Conservation (phyloP, 2,888 invertebrate genomes). For the Habroteleia sp. region DNA sequence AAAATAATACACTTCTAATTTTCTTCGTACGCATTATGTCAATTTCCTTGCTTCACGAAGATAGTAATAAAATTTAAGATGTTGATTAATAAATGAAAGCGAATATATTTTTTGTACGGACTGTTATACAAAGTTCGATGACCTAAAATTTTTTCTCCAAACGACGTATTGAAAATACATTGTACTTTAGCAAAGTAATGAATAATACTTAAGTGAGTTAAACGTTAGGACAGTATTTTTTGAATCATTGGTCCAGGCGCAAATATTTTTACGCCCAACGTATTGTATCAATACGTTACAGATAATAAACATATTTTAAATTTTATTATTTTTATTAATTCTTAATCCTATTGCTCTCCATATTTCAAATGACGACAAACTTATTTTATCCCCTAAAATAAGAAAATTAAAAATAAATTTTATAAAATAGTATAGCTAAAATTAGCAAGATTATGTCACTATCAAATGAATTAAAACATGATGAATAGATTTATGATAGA, state of each 20-base stretch:
- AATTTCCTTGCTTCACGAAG: conserved; percentile 2
- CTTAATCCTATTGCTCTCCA: too few relatives aligned
- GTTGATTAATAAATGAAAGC: conserved; percentile 23
- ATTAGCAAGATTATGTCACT: too few relatives aligned
- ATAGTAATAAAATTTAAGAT: conserved; percentile 19
- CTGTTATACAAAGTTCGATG: conserved; percentile 52
- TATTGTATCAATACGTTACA: conserved; percentile 69
- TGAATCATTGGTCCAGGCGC: conserved; percentile 49
- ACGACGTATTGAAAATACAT: conserved; percentile 42
- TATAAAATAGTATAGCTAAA: too few relatives aligned
- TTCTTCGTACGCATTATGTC: conserved; percentile 1
- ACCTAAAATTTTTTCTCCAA: conserved; percentile 27
- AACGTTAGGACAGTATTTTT: conserved; percentile 57
- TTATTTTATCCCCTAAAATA: too few relatives aligned
- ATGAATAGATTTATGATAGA: too few relatives aligned
- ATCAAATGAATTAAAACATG: too few relatives aligned
- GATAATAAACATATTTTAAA: conserved; percentile 58
- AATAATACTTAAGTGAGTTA: conserved; percentile 58
- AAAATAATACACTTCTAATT: background rate
- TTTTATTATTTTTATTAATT: too few relatives aligned
- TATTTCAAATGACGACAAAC: too few relatives aligned
- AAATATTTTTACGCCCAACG: conserved; percentile 50
- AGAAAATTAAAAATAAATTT: too few relatives aligned
- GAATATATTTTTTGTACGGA: conserved; percentile 61
- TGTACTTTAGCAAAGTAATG: conserved; percentile 61